Base-by-base conservation (phyloP, 2,888 invertebrate species). In the Timandra comae region DNA sequence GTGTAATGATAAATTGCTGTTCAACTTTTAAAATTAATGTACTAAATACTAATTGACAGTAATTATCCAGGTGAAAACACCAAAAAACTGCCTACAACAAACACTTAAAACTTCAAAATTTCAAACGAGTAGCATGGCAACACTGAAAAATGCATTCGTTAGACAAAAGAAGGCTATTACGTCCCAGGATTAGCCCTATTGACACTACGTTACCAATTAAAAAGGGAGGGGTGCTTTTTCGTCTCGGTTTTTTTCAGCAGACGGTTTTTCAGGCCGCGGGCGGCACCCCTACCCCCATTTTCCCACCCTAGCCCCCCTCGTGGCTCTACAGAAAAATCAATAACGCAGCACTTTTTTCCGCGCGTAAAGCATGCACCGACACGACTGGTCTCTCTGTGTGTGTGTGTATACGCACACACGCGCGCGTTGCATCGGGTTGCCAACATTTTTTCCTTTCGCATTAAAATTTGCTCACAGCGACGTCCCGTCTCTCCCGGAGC, bases 261-360 rank as follows among this genome's bases (percentile, higher is more conserved):
- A 81, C 84, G 78, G 74, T 79, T 84, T 81, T 85, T 85, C 84
- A 84, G 84, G 81, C 85, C 82, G 80, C 82, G 76, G 76, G 81
- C 73, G 79, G 38, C 43, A 64, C 51, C 61, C 58, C 67, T 53
- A 59, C 50, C 59, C 53, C 60, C 52, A 47, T 40, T 27, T 46
- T 47, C 41, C 54, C 56, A 44, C 62, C 65, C 56, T 48, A 43
- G 32, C 50, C 58, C 56, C 65, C 67, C 68, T 57, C 73, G 58
- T 71, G 69, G 73, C 79, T 73, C 81, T 79, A 79, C 77, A 79
- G 86, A 80, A 86, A 86, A 86, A 86, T 86, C 86, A 86, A 86
- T 86, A 86, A 82, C 86, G 86, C 86, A 86, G 86, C 85, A 82
- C 78, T 85, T 86, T 86, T 86, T 86, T 86, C 84, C 81, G 76